Conservation (phyloP, 2,888 invertebrate species). For the Hyppa rectilinea region DNA sequence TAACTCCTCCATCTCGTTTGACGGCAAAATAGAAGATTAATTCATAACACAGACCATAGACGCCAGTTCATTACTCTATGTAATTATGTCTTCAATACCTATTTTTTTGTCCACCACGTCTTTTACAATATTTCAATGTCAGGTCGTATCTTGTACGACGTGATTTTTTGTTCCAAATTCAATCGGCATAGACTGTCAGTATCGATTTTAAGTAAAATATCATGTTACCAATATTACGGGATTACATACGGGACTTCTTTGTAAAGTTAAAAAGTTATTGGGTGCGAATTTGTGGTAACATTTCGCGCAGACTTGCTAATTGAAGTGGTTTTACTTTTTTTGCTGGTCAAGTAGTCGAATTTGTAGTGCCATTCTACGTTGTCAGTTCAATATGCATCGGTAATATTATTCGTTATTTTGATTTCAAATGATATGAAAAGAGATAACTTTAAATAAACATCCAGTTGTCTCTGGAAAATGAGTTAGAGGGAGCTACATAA, state of each 20-base stretch:
- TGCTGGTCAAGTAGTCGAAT: neutral
- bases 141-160: slow-evolving; percentile 19
- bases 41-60: slow-evolving; percentile 43
- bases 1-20: slow-evolving; percentile 11
- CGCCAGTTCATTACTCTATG: slow-evolving; percentile 60
- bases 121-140: slow-evolving; percentile 60
- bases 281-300: slow-evolving; percentile 28
- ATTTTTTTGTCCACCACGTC: slow-evolving; percentile 38
- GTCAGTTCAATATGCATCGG: neutral
- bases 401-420: neutral
- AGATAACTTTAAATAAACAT: neutral
- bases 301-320: slow-evolving; percentile 24
- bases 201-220: slow-evolving; percentile 51
- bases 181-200: slow-evolving; percentile 41
- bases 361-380: neutral
- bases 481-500: neutral
- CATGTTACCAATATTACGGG: slow-evolving; percentile 68
- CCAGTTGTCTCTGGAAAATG: neutral
- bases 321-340: slow-evolving; percentile 35
- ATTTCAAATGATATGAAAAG: neutral
- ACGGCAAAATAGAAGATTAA: slow-evolving; percentile 26
- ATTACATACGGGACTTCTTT: slow-evolving; percentile 66
- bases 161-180: slow-evolving; percentile 59
- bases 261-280: slow-evolving; percentile 37
- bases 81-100: slow-evolving; percentile 39